These are phyloP conservation scores for Stercorarius parasiticus DNA, from an alignment of 2,113 vertebrate species.

Conservation along the genomic window DNA sequence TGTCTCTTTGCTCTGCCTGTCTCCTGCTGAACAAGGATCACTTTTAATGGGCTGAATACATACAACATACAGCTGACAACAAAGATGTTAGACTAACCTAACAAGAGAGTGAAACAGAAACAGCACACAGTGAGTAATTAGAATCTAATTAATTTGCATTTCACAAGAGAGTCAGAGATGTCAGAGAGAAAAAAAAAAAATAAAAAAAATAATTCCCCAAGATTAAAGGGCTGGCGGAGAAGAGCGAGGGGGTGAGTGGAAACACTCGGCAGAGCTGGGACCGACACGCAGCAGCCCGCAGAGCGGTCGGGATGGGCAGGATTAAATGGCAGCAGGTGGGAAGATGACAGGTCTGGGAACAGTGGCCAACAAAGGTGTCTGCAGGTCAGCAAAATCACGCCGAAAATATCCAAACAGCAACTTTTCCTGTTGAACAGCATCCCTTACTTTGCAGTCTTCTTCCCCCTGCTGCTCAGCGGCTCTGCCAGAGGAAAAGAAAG, in stretches of 20 bases:
- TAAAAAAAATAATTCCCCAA: not conserved
- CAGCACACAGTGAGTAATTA: slow-evolving; percentile 77
- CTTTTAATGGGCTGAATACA: slow-evolving; percentile 44
- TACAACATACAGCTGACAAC: slow-evolving; percentile 37
- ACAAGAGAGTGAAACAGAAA: slow-evolving; percentile 57
- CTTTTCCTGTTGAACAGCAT: not conserved
- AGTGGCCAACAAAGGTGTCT: not conserved
- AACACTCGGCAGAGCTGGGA: not conserved
- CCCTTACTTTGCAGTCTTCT: not conserved
- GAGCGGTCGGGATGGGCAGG: not conserved
- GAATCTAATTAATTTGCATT: slow-evolving; percentile 83
- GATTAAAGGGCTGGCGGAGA: slow-evolving; percentile 66
- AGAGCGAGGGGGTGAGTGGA: not conserved
- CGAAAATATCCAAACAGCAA: not conserved
- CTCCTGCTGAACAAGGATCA: slow-evolving; percentile 3
- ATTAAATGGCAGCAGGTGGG: slow-evolving; percentile 63
- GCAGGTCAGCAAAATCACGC: not conserved
- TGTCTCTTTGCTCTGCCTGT: not conserved
- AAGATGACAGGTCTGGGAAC: slow-evolving; percentile 19
- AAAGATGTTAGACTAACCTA: slow-evolving; percentile 60
- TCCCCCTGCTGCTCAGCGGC: not conserved
- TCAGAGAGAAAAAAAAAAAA: not conserved
- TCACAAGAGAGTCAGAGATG: slow-evolving; percentile 73
- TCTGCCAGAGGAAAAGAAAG: not conserved
- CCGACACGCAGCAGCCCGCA: not conserved